Conservation (phyloP, 2,113 vertebrate genomes). For the Nyctereutes procyonoides region DNA sequence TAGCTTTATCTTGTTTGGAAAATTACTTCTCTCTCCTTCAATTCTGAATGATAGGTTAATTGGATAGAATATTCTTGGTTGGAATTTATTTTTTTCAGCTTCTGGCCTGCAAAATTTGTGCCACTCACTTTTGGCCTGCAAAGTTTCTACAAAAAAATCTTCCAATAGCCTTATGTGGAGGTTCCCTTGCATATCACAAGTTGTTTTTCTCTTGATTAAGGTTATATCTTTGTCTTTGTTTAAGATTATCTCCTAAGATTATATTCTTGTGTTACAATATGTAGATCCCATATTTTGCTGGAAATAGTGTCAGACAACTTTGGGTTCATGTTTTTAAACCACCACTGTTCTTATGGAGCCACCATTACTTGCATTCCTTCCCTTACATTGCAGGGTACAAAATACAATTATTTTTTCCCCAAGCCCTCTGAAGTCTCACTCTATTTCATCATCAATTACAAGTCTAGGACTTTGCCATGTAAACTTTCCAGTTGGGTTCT, state of each 20-base stretch:
- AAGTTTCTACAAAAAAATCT: not conserved
- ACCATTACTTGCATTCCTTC: not conserved
- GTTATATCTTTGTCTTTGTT: not conserved
- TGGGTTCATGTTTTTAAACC: not conserved
- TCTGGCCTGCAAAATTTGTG: not conserved
- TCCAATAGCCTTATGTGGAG: not conserved
- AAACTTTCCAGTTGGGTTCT: not conserved
- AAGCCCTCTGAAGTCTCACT: not conserved
- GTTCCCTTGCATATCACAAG: not conserved
- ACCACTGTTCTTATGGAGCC: not conserved
- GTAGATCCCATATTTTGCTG: not conserved
- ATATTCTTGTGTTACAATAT: not conserved
- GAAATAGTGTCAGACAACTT: not conserved
- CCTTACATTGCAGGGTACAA: not conserved
- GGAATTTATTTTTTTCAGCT: not conserved
- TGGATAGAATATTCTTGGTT: not conserved
- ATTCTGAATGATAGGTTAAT: not conserved
- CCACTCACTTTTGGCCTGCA: not conserved
- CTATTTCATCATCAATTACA: not conserved
- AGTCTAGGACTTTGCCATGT: not conserved
- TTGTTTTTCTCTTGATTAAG: not conserved
- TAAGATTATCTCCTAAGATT: not conserved
- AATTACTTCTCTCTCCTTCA: not conserved
- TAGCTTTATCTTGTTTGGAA: not conserved
- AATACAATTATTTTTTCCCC: not conserved